Evolutionary conservation across 23 tunicate species (phyloP), one percentile per base, ranked within the genome.

Genomic region (Pegea sp.): DNA sequence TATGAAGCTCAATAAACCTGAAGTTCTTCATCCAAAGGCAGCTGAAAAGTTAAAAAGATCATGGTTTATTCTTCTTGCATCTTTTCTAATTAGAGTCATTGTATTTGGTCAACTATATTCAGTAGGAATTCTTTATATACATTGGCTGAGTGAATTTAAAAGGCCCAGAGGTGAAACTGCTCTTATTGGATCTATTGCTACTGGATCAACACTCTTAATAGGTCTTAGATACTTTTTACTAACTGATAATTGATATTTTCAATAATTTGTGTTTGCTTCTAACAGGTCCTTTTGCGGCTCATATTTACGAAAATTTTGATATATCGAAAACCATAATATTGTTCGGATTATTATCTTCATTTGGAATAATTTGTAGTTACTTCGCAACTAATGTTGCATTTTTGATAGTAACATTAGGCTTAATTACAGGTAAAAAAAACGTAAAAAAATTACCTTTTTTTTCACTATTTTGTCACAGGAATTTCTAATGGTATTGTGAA

Each of bases 11-110:
- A n/a, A n/a, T n/a, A n/a, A n/a, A n/a, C n/a, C n/a, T n/a, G n/a
- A n/a, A n/a, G n/a, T n/a, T n/a, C n/a, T n/a, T n/a, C n/a, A n/a
- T n/a, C n/a, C n/a, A n/a, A n/a, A n/a, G n/a, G n/a, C n/a, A n/a
- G n/a, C n/a, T n/a, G n/a, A n/a, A n/a, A n/a, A n/a, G n/a, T n/a
- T n/a, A n/a, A n/a, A n/a, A n/a, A n/a, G n/a, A n/a, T n/a, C 68
- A 78, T 90, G 98, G 98, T 49, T 90, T 18, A 69, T 90, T 16
- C 59, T 90, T 19, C 31, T 49, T 13, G 67, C 81, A 23, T 90
- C 98, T 22, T 90, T 90, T 46, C n/a, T 71, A 30, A 58, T 81
- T 2, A 48, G 98, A 29, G 43, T 78, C 22, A 20, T 78, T 28
- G 42, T 73, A 7, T 90, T 90, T 62, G 98, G 98, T 5, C 43